Evolutionary conservation across 2,797 vertebrate species (phyloP), one percentile per base, ranked within the genome.

Genomic region (Pseudopleuronectes americanus): DNA sequence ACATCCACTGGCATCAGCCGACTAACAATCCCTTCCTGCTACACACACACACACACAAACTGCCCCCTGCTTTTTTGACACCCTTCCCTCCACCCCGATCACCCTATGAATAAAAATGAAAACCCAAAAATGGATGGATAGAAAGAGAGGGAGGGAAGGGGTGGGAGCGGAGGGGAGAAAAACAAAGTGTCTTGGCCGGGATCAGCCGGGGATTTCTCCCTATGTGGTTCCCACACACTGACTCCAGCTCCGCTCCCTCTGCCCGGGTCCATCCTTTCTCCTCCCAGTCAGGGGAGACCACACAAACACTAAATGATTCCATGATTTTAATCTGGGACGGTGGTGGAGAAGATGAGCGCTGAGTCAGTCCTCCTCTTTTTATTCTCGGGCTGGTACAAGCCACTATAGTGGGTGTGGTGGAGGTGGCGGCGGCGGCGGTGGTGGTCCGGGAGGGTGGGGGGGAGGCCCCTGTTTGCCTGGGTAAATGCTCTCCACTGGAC

Each of bases 161-260:
- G 85, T 80, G 88, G 85, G 76, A 86, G 80, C 17, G 65, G 75
- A 88, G 84, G 86, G 81, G 70, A 80, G 81, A 87, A 90, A 91
- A 93, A 93, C 90, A 88, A 93, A 94, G 89, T 93, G 90, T 88
- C 94, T 94, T 94, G 94, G 94, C 93, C 91, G 81, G 93, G 95
- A 96, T 93, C 95, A 96, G 94, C 94, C 91, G 80, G 92, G 94
- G 95, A 95, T 95, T 96, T 94, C 94, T 95, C 92, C 84, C 79
- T 93, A 92, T 93, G 91, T 89, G 94, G 96, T 99, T 99, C 97
- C 97, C 97, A 98, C 97, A 98, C 96, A 96, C 95, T 96, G 95
- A 96, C 95, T 95, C 93, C 70, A 77, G 75, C 90, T 92, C 91
- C 91, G 93, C 79, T 92, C 92, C 90, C 90, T 90, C 43, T 19